A percentile compares a stretch with the other conserved stretches of the same genome.
Evolutionary conservation across 2,888 invertebrate genomes (phyloP).

Genomic region (Drosophila fulvimacula): DNA sequence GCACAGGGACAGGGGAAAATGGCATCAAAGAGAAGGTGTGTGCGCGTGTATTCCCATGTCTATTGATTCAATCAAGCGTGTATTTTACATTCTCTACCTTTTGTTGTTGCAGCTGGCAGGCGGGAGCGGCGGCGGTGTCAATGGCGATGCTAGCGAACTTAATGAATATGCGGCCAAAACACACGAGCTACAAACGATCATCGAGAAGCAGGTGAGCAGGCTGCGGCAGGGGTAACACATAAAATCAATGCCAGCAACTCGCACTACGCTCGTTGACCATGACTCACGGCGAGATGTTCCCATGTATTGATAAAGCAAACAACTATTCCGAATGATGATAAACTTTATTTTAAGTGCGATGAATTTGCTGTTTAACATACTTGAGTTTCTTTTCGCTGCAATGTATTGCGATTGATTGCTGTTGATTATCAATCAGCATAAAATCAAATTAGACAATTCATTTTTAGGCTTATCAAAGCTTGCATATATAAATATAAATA

Average conservation of each 20-base stretch:
- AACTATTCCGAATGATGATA: constrained; percentile 2
- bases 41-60: constrained; percentile 9
- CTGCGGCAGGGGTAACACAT: constrained; percentile 1
- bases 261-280: constrained; percentile 14
- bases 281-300: constrained; percentile 26
- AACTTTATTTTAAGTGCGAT: neutral
- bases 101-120: constrained; percentile 65
- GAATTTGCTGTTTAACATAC: constrained; percentile 5
- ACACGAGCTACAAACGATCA: constrained; percentile 92
- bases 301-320: constrained; percentile 12
- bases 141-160: constrained; percentile 83
- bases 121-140: constrained; percentile 67
- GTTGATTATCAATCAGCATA: constrained; percentile 4
- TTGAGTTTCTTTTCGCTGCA: neutral
- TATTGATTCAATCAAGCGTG: constrained; percentile 48
- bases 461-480: neutral
- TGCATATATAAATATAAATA: neutral
- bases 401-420: neutral
- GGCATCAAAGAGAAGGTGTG: constrained; percentile 87
- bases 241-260: constrained; percentile 23
- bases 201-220: constrained; percentile 92
- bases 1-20: constrained; percentile 90
- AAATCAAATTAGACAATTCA: neutral
- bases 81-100: constrained; percentile 32
- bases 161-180: constrained; percentile 86